Evolutionary conservation across 1,140 invertebrate genomes (phyloP).

Genomic region (Microplitis demolitor): DNA sequence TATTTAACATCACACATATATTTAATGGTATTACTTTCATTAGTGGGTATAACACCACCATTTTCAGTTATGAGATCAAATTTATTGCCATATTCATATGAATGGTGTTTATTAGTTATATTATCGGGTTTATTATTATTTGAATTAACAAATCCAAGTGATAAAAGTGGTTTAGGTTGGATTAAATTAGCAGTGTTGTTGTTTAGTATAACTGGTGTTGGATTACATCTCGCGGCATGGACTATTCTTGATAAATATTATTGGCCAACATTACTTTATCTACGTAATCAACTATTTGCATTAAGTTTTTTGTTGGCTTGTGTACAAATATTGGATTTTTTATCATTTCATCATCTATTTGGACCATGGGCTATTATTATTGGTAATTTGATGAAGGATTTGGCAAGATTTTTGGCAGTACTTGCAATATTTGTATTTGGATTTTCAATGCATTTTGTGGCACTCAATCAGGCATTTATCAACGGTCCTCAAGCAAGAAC

Average conservation of each 20-base stretch:
- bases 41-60: slow-evolving; percentile 90
- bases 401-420: slow-evolving; percentile 95
- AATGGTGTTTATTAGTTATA: slow-evolving; percentile 95
- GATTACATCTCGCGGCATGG: slow-evolving; percentile 84
- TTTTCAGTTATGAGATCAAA: slow-evolving; percentile 78
- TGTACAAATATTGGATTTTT: slow-evolving; percentile 94
- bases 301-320: slow-evolving; percentile 93
- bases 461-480: slow-evolving; percentile 90
- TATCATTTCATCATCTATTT: slow-evolving; percentile 98
- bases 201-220: slow-evolving; percentile 91
- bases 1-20: slow-evolving; percentile 98
- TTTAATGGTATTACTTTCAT: slow-evolving; percentile 88
- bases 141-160: slow-evolving; percentile 95
- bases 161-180: slow-evolving; percentile 92
- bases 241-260: slow-evolving; percentile 70
- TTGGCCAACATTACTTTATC: slow-evolving; percentile 85
- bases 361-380: slow-evolving; percentile 97
- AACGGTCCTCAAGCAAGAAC: slow-evolving; percentile 63
- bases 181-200: slow-evolving; percentile 90
- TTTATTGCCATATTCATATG: slow-evolving; percentile 87
- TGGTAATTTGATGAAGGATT: slow-evolving; percentile 87
- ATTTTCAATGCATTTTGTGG: slow-evolving; percentile 97
- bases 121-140: slow-evolving; percentile 93
- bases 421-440: slow-evolving; percentile 97
- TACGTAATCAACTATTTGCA: slow-evolving; percentile 95